Evolutionary conservation across 1,140 invertebrate genomes (phyloP).

Genomic region (Zaprionus tsacasi): DNA sequence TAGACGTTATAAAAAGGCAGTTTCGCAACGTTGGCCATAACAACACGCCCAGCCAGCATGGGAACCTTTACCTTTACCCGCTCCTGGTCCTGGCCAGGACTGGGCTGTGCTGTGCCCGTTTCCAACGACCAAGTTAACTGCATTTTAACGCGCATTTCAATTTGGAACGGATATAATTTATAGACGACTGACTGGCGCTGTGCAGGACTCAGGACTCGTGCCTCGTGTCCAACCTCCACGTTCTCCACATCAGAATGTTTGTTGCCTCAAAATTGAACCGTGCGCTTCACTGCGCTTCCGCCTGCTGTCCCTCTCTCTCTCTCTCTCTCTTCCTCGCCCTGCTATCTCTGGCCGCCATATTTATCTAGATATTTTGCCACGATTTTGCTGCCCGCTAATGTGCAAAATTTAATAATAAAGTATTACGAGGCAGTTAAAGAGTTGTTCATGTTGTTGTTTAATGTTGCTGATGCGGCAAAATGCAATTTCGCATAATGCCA

Average conservation of each 20-base stretch:
- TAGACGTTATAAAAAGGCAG: slow-evolving; percentile 73
- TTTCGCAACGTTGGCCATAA: slow-evolving; percentile 71
- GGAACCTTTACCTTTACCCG: slow-evolving; percentile 5
- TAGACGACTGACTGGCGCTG: slow-evolving; percentile 83
- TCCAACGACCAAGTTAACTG: slow-evolving; percentile 81
- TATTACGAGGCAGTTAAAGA: slow-evolving; percentile 74
- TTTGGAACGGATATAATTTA: slow-evolving; percentile 84
- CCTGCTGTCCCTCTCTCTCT: neutral
- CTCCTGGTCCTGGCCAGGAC: neutral
- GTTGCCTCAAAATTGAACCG: slow-evolving; percentile 75
- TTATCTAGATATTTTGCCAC: slow-evolving; percentile 82
- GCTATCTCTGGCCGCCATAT: slow-evolving; percentile 67
- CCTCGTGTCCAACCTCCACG: slow-evolving; percentile 1
- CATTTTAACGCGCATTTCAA: slow-evolving; percentile 84
- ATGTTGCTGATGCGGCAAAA: slow-evolving; percentile 46
- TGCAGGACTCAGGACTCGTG: slow-evolving; percentile 18
- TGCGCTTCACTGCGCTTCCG: slow-evolving; percentile 64
- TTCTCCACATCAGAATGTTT: slow-evolving; percentile 44
- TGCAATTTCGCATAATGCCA: slow-evolving; percentile 49
- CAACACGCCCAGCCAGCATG: slow-evolving; percentile 63
- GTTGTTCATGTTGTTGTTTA: slow-evolving; percentile 53
- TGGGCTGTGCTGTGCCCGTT: neutral
- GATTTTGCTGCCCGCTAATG: slow-evolving; percentile 77
- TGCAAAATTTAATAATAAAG: slow-evolving; percentile 80
- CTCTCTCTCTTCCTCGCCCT: neutral